Conservation (phyloP, 2,797 vertebrate genomes). For the Oryzias dopingdopingensis region DNA sequence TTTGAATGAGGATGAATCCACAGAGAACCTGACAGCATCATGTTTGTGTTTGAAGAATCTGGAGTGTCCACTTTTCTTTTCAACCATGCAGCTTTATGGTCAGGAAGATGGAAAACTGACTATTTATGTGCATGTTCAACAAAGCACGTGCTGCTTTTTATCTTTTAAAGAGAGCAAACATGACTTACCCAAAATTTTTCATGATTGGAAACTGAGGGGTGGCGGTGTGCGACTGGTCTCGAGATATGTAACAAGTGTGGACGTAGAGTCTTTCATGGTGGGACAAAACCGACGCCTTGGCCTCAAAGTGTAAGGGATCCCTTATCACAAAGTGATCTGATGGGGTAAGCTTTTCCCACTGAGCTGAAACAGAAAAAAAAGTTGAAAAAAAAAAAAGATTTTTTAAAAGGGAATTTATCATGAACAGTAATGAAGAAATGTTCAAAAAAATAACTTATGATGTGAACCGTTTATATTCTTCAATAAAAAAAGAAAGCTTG, state of each 20-base stretch:
- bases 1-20: conserved; percentile 70
- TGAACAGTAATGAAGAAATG: no score
- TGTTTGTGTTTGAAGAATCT: conserved; percentile 61
- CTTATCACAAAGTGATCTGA: conserved; percentile 56
- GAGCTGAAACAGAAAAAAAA: conserved; percentile 43
- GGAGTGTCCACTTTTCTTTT: conserved; percentile 60
- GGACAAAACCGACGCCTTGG: conserved; percentile 33
- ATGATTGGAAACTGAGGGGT: conserved; percentile 58
- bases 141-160: no score
- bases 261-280: conserved; percentile 60
- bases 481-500: no score
- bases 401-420: no score
- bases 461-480: no score
- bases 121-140: no score
- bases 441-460: no score
- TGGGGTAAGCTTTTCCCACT: conserved; percentile 62
- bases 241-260: conserved; percentile 65
- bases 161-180: no score
- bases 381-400: rapidly evolving
- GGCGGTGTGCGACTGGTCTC: conserved; percentile 49
- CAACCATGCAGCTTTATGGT: conserved; percentile 68
- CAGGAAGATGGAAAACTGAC: not conserved
- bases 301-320: conserved; percentile 73
- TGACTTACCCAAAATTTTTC: conserved; percentile 70
- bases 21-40: conserved; percentile 64